Evolutionary conservation across 2,797 vertebrate species (phyloP), one percentile per base, ranked within the genome.

Genomic region (Australoheros facetus): DNA sequence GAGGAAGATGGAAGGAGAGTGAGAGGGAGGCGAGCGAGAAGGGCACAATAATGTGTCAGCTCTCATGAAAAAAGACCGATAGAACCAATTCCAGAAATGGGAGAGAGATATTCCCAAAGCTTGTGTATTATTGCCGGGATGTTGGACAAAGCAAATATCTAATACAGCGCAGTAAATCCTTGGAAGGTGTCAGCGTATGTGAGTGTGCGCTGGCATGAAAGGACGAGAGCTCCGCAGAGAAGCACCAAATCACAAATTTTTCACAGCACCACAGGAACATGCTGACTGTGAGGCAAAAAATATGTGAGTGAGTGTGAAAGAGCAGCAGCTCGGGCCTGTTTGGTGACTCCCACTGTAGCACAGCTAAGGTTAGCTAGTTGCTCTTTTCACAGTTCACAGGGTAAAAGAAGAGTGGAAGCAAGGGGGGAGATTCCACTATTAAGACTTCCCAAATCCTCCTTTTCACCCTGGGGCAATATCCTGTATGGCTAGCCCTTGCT

Each of bases 141-240:
- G 92, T 92, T 71, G 91, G 88, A 94, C 92, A 94, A 93, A 93
- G 90, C 91, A 92, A 91, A 92, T 91, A 91, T 92, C 84, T 90
- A 91, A 91, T 80, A 80, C 64, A 73, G 83, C 11, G 64, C 89
- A 79, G 85, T 89, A 92, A 94, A 94, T 92, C 85, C 89, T 87
- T 59, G 19, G 73, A 90, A 89, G 82, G 89, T 91, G 87, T 79
- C 60, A 4, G 72, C 34, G 14, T 30, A 59, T 77, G 73, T n/a
- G 69, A 26, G 79, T 56, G 78, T 73, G 51, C 53, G 56, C 55
- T 75, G 74, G 57, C 77, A 71, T 79, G 64, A 73, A 84, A 86
- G 82, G 78, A 81, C 51, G 51, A 85, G 74, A 84, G 81, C 86
- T 87, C 87, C 71, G 79, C 71, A 78, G 87, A 89, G 75, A 84